These are phyloP conservation scores for Chionomys nivalis DNA, from an alignment of 2,113 vertebrate species.

Conservation along the genomic window DNA sequence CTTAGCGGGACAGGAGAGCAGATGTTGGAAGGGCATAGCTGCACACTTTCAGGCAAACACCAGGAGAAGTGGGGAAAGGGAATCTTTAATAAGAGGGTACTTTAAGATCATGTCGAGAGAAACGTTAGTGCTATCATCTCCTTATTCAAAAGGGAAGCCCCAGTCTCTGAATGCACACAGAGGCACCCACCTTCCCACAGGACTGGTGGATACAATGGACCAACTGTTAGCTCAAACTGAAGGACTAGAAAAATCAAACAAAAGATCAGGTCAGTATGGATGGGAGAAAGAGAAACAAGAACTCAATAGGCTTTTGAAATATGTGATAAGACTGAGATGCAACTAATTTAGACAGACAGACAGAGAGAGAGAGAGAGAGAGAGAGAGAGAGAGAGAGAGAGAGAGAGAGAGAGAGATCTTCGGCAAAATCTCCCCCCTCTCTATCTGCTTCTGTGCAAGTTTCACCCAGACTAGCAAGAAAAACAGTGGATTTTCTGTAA, in stretches of 20 bases:
- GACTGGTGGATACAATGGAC: not conserved
- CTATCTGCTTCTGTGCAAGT: not conserved
- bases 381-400: not conserved
- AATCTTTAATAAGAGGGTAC: not conserved
- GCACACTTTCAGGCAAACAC: conserved; percentile 6
- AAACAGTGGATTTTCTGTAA: not conserved
- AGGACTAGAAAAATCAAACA: conserved; percentile 4
- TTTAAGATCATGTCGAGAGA: not conserved
- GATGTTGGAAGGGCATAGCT: not conserved
- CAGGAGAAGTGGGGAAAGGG: not conserved
- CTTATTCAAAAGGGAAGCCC: not conserved
- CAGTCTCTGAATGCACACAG: not conserved
- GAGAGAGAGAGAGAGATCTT: not conserved
- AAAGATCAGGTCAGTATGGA: not conserved
- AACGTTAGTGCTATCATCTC: not conserved
- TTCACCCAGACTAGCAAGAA: not conserved
- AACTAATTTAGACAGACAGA: not conserved
- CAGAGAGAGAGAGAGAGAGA: too few relatives aligned
- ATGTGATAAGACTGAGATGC: not conserved
- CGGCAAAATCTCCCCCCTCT: not conserved
- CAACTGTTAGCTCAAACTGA: not conserved
- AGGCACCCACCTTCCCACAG: not conserved
- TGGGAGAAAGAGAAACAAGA: not conserved
- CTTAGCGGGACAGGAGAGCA: not conserved
- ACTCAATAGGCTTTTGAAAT: not conserved